Percentiles rank a stretch among this genome's conserved stretches.
phyloP scores from a whole-genome alignment of 2,888 invertebrate species.

The Lysandra coridon region DNA sequence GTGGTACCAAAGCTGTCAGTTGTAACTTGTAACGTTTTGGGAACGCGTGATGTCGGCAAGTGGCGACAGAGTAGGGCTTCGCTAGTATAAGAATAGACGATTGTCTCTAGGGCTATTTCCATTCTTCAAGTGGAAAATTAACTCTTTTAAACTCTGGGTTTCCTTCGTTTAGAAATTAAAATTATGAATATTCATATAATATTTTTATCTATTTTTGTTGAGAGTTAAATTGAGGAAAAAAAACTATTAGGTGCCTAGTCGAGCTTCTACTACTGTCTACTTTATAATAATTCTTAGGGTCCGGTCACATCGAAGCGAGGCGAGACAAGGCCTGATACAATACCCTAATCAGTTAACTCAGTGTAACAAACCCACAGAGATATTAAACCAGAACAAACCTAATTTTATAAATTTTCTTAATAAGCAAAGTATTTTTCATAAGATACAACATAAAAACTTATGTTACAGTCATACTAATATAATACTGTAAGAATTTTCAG shows the following conservation, averaged over 20 bases:
- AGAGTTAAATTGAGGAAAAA: too few relatives aligned
- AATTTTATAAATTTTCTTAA: too few relatives aligned
- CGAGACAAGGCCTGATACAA: too few relatives aligned
- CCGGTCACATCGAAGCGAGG: too few relatives aligned
- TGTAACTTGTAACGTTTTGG: background rate
- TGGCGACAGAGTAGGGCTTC: background rate
- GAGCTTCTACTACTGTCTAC: too few relatives aligned
- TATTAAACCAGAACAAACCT: too few relatives aligned
- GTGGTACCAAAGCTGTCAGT: background rate
- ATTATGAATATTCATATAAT: background rate
- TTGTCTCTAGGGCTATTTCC: constrained; percentile 9
- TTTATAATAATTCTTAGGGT: too few relatives aligned
- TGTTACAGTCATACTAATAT: background rate
- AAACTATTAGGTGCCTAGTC: too few relatives aligned
- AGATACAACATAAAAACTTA: background rate
- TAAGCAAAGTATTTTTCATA: too few relatives aligned
- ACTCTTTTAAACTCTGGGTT: background rate
- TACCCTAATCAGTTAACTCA: too few relatives aligned
- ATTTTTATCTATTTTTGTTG: background rate
- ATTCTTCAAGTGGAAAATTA: constrained; percentile 5
- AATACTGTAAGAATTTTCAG: background rate
- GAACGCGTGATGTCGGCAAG: background rate
- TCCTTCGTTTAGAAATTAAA: background rate
- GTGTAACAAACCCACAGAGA: too few relatives aligned
- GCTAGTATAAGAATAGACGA: constrained; percentile 1